Conservation (phyloP, 2,888 invertebrate species). For the Drosophila birchii region DNA sequence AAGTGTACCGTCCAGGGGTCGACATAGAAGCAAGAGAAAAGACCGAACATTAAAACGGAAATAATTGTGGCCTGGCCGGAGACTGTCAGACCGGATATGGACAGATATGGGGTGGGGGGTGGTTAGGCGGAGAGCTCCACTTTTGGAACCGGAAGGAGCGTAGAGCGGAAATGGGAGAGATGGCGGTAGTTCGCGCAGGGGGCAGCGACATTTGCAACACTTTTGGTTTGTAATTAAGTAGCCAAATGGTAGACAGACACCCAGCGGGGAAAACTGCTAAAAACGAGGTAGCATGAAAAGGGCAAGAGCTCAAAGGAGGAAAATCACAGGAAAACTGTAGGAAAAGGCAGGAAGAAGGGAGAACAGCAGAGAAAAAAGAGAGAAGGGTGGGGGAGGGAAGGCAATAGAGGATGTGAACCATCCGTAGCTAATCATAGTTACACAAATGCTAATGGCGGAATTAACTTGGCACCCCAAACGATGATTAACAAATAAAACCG, state of each 20-base stretch:
- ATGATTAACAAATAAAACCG: constrained; percentile 30
- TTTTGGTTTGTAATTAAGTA: constrained; percentile 61
- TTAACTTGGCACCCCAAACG: constrained; percentile 21
- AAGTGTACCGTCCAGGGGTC: constrained; percentile 7
- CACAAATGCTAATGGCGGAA: constrained; percentile 33
- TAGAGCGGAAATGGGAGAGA: constrained; percentile 1
- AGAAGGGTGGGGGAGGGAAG: no score
- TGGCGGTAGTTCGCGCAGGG: constrained; percentile 13
- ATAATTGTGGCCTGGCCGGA: constrained; percentile 64
- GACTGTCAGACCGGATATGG: constrained; percentile 42
- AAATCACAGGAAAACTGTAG: constrained; percentile 1
- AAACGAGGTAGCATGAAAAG: not conserved
- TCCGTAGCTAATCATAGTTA: constrained; percentile 35
- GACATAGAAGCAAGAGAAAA: constrained; percentile 7
- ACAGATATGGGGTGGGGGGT: constrained; percentile 3
- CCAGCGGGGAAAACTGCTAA: not conserved
- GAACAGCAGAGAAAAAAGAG: not conserved
- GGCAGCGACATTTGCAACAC: constrained; percentile 45
- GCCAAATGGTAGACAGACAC: constrained; percentile 30
- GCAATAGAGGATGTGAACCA: constrained; percentile 7
- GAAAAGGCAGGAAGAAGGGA: not conserved
- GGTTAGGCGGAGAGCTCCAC: not conserved
- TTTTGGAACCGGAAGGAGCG: constrained; percentile 2
- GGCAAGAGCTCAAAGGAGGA: not conserved
- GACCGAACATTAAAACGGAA: constrained; percentile 63